These are phyloP conservation scores for Crypturellus tataupa DNA, from an alignment of 2,797 vertebrate species.

Conservation along the genomic window DNA sequence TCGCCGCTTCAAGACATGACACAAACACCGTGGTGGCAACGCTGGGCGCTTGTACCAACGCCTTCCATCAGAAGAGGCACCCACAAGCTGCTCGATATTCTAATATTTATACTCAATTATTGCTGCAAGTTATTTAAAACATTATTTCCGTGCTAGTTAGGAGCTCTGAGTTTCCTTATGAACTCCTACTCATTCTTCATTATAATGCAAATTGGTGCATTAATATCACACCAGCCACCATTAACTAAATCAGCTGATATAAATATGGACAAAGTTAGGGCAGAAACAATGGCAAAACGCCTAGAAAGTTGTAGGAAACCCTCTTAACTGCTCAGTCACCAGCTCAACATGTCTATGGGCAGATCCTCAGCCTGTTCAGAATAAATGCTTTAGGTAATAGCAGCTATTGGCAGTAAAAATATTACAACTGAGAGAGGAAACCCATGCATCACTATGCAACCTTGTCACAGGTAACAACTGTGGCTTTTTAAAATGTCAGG, in stretches of 20 bases:
- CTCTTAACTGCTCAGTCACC: not conserved
- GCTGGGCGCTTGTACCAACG: not conserved
- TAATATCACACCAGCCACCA: constrained; percentile 1
- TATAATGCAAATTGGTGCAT: constrained; percentile 42
- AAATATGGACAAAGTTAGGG: constrained; percentile 6
- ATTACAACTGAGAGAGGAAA: constrained; percentile 31
- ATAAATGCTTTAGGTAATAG: not conserved
- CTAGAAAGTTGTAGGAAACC: constrained; percentile 22
- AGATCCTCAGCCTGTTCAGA: not conserved
- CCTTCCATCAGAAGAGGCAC: not conserved
- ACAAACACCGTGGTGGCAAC: not conserved
- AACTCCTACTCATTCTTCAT: constrained; percentile 37
- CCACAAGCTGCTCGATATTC: constrained; percentile 14
- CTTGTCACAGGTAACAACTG: constrained; percentile 22
- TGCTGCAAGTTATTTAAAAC: constrained; percentile 28
- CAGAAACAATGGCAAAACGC: constrained; percentile 46
- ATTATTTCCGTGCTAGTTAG: constrained; percentile 36
- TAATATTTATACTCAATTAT: constrained; percentile 36
- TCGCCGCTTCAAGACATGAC: not conserved
- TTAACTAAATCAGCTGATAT: constrained; percentile 15
- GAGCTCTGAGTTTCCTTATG: constrained; percentile 7
- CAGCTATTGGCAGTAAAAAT: constrained; percentile 12
- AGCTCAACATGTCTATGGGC: not conserved
- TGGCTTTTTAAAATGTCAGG: constrained; percentile 66
- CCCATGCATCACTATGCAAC: constrained; percentile 16